These are phyloP conservation scores for Geococcyx californianus DNA, from an alignment of 2,113 vertebrate genomes.

Conservation along the genomic window DNA sequence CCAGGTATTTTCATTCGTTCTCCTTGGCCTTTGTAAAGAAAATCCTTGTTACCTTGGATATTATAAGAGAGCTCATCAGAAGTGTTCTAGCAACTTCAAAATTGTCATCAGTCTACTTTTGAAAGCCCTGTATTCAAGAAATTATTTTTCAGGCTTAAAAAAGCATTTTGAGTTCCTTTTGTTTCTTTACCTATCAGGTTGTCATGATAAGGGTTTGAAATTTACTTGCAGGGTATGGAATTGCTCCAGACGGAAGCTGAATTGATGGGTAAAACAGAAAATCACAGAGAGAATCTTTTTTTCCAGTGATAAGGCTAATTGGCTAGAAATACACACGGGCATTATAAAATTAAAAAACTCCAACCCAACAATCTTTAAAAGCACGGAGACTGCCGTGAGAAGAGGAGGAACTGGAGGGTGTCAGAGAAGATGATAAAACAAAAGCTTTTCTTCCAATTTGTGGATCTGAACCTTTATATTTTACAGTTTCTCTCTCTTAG, in stretches of 20 bases:
- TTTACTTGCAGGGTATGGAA: not conserved
- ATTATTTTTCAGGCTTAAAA: not conserved
- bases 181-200: not conserved
- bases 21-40: slow-evolving; percentile 58
- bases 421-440: not conserved
- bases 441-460: not conserved
- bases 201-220: not conserved
- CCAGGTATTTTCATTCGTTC: slow-evolving; percentile 53
- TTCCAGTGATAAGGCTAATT: not conserved
- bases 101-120: not conserved
- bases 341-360: not conserved
- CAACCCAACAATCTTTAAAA: not conserved
- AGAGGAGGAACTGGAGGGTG: not conserved
- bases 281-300: not conserved
- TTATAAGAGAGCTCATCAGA: not conserved
- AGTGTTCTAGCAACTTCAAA: not conserved
- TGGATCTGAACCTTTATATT: not conserved
- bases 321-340: not conserved
- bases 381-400: not conserved
- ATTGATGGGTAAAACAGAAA: not conserved
- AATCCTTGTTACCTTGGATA: slow-evolving; percentile 33
- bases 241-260: not conserved
- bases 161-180: not conserved
- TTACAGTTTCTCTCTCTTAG: not conserved
- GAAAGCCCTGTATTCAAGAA: not conserved